These are phyloP conservation scores for Brassicogethes aeneus DNA, from an alignment of 2,888 invertebrate genomes.

Conservation along the genomic window DNA sequence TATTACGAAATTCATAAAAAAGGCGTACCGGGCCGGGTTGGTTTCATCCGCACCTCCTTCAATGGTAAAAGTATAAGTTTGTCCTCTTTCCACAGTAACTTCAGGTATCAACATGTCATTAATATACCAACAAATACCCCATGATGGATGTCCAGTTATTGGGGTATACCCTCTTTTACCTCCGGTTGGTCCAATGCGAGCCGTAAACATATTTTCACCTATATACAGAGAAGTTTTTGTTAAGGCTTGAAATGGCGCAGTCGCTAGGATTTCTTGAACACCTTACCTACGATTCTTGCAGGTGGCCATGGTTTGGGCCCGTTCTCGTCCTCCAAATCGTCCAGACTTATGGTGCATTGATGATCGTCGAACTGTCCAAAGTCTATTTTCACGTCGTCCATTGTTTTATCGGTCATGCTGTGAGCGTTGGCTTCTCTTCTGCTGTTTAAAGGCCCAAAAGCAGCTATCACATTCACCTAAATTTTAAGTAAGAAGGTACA, in stretches of 20 bases:
- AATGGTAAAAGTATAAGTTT: conserved; percentile 75
- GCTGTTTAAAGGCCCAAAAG: conserved; percentile 75
- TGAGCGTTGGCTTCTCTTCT: conserved; percentile 79
- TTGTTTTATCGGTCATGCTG: conserved; percentile 60
- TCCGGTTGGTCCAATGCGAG: conserved; percentile 76
- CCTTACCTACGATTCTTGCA: conserved; percentile 47
- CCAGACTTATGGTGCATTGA: conserved; percentile 60
- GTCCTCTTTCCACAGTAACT: conserved; percentile 76
- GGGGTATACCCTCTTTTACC: conserved; percentile 72
- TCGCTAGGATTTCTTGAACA: neutral
- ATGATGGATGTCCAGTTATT: conserved; percentile 71
- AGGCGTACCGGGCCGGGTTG: conserved; percentile 56
- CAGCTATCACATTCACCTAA: conserved; percentile 72
- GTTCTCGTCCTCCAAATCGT: conserved; percentile 50
- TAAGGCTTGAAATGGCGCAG: neutral
- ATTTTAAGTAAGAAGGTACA: too few species aligned
- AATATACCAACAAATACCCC: conserved; percentile 91
- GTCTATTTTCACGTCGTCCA: conserved; percentile 67
- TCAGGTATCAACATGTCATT: conserved; percentile 87
- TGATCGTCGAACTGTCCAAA: conserved; percentile 65
- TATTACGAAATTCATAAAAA: too few species aligned
- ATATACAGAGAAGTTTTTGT: conserved; percentile 9
- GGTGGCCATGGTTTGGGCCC: conserved; percentile 62
- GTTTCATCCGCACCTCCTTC: conserved; percentile 77
- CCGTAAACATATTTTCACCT: conserved; percentile 57